Percentiles rank a stretch among this genome's conserved stretches.
phyloP scores from a whole-genome alignment of 2,797 vertebrate genomes.

The Sebastes hubbsi region DNA sequence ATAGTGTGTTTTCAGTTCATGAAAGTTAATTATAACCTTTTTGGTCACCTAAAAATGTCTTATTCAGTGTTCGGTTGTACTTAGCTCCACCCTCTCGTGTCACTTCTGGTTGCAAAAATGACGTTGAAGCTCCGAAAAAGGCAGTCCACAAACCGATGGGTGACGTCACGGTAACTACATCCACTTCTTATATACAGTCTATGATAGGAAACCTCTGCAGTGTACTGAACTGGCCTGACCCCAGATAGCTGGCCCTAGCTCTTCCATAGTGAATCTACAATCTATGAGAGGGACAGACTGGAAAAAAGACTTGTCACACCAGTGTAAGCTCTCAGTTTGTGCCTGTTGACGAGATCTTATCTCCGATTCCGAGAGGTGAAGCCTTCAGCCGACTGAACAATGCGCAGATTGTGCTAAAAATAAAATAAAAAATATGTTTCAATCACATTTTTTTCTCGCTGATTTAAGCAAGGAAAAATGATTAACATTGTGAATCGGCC shows the following conservation, averaged over 20 bases:
- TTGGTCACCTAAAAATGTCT: too few species aligned
- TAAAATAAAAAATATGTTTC: not conserved
- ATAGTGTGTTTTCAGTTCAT: too few species aligned
- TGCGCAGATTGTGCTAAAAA: not conserved
- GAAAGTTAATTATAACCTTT: too few species aligned
- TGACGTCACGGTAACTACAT: too few species aligned
- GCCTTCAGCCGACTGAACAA: not conserved
- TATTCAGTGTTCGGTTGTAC: too few species aligned
- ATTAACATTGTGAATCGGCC: not conserved
- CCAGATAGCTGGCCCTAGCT: not conserved
- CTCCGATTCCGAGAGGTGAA: not conserved
- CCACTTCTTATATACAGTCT: too few species aligned
- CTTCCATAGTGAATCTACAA: not conserved
- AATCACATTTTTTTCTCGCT: not conserved
- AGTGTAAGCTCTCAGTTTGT: not conserved
- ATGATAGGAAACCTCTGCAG: too few species aligned
- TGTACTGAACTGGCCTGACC: not conserved
- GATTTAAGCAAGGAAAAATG: not conserved
- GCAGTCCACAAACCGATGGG: too few species aligned
- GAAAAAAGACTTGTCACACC: not conserved
- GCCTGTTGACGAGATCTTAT: not conserved
- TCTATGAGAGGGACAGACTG: not conserved
- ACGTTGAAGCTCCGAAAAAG: rapidly evolving
- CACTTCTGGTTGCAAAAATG: too few species aligned
- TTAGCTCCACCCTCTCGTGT: too few species aligned